Conservation (phyloP, 2,113 vertebrate genomes). For the Pseudorectes ferrugineus region DNA sequence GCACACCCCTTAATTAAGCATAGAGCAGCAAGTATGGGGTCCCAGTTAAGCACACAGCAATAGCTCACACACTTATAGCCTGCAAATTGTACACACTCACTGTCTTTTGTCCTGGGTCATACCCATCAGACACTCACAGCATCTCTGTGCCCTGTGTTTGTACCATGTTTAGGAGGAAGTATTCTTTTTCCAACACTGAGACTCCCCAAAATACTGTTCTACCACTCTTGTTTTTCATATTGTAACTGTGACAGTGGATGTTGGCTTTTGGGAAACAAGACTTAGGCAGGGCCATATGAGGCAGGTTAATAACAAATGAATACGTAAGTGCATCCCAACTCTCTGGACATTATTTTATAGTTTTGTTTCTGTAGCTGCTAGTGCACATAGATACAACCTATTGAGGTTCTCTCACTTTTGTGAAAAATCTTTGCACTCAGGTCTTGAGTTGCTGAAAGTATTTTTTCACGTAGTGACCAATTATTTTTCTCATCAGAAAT, state of each 20-base stretch:
- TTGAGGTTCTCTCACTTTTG: neutral
- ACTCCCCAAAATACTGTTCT: neutral
- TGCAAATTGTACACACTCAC: neutral
- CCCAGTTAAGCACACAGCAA: neutral
- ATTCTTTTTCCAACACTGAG: neutral
- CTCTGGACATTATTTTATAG: neutral
- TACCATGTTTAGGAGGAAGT: accelerated
- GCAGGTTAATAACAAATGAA: neutral
- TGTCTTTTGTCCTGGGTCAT: neutral
- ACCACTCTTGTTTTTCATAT: neutral
- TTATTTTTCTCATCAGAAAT: neutral
- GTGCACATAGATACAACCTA: neutral
- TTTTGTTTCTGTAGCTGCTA: neutral
- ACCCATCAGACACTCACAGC: neutral
- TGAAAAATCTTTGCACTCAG: neutral
- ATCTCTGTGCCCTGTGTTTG: neutral
- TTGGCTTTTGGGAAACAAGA: neutral
- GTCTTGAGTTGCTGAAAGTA: neutral
- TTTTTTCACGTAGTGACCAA: neutral
- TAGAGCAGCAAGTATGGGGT: neutral
- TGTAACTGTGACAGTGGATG: neutral
- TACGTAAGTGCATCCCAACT: neutral
- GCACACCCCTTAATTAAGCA: neutral
- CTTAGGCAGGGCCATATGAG: neutral
- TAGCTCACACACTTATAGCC: neutral